Conservation (phyloP, 2,888 invertebrate genomes). For the Drosophila cognata region DNA sequence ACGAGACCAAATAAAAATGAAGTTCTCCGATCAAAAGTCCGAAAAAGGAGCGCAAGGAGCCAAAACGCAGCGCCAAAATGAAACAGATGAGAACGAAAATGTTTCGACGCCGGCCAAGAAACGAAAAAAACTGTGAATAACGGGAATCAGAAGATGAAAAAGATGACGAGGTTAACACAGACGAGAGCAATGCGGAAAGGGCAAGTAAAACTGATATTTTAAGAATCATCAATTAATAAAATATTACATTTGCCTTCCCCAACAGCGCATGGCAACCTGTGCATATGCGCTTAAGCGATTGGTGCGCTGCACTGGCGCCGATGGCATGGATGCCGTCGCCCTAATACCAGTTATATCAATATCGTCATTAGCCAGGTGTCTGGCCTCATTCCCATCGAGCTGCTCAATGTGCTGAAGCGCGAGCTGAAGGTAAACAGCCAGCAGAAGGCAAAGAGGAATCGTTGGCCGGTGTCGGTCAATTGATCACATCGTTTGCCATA, state of each 20-base stretch:
- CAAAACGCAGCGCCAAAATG: not conserved
- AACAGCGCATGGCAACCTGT: constrained; percentile 55
- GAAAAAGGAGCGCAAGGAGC: not conserved
- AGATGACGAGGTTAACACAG: not conserved
- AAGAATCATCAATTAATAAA: not conserved
- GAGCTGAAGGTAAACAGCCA: constrained; percentile 41
- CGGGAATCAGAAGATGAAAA: not conserved
- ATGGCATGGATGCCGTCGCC: constrained; percentile 45
- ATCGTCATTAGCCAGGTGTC: constrained; percentile 44
- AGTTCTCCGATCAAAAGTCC: not conserved
- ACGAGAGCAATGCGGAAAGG: not conserved
- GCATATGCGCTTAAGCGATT: constrained; percentile 56
- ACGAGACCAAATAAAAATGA: not conserved
- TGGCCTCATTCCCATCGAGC: constrained; percentile 35
- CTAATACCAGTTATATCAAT: constrained; percentile 29
- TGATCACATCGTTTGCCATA: constrained; percentile 38
- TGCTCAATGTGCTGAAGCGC: constrained; percentile 35
- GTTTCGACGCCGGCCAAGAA: not conserved
- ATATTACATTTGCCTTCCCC: not conserved
- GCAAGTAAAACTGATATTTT: not conserved
- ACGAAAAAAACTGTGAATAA: not conserved
- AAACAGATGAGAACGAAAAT: not conserved
- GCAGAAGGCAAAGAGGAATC: constrained; percentile 57
- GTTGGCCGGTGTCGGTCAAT: constrained; percentile 60
- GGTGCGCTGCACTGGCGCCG: constrained; percentile 64